Evolutionary conservation across 2,797 vertebrate genomes (phyloP).

Genomic region (Rousettus madagascariensis): DNA sequence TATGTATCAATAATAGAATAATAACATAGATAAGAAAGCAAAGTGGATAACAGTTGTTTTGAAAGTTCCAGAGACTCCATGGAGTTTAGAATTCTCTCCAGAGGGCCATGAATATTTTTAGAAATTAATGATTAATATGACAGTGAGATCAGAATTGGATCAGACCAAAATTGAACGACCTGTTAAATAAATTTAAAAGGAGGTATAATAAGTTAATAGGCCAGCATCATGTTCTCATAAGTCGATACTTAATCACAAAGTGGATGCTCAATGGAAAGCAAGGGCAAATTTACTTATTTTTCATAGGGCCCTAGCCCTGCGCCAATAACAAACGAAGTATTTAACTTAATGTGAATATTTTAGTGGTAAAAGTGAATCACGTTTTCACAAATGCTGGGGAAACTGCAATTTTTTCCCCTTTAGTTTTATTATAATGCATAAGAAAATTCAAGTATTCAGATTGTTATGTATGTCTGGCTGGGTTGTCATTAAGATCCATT

Average conservation of each 20-base stretch:
- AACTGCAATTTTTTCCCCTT: not conserved
- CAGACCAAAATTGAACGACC: conserved; percentile 20
- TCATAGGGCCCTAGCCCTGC: not conserved
- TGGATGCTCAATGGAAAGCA: conserved; percentile 35
- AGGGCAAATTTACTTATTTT: conserved; percentile 39
- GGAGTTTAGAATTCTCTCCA: not conserved
- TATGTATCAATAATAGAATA: not conserved
- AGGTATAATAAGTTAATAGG: not conserved
- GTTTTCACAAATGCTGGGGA: conserved; percentile 48
- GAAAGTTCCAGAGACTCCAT: not conserved
- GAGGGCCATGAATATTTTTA: not conserved
- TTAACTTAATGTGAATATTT: conserved; percentile 60
- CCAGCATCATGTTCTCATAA: conserved; percentile 19
- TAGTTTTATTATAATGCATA: conserved; percentile 37
- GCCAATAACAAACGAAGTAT: conserved; percentile 28
- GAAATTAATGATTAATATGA: conserved; percentile 25
- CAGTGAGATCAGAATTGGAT: conserved; percentile 26
- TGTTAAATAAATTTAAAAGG: conserved; percentile 38
- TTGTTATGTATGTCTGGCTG: conserved; percentile 13
- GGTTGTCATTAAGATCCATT: not conserved
- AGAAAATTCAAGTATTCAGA: conserved; percentile 45
- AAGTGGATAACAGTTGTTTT: not conserved
- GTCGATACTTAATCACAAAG: not conserved
- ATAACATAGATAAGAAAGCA: conserved; percentile 10
- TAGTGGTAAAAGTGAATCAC: not conserved